Base-by-base conservation (phyloP, 1,140 invertebrate species). In the Acromyrmex heyeri region DNA sequence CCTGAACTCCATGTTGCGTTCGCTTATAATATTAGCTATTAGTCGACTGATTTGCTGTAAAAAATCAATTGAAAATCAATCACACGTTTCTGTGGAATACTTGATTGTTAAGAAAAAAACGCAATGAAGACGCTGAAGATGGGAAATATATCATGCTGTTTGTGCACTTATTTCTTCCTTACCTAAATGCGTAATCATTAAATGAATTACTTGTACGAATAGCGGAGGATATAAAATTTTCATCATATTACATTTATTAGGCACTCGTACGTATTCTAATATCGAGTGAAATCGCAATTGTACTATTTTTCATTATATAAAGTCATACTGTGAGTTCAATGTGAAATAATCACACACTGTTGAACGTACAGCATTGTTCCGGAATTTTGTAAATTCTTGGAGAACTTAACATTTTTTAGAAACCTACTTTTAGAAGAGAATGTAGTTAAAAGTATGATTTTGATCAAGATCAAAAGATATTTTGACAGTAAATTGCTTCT, bases 21-120 rank as follows among this genome's bases (percentile, higher is more conserved):
- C 24, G 18, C 67, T n/a, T 21, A 48, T 82, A 75, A 83, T 61
- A 38, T 83, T 44, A 61, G 79, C 73, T n/a, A 61, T 82, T 82
- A 73, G 18, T 7, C 14, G 34, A 14, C 2, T 55, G 53, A 73
- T 53, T 24, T 44, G 10, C n/a, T 27, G 57, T 16, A 55, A 75
- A 72, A 73, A 73, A 83, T 83, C 55, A 5, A 14, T 59, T 12
- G 67, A 82, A 14, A 50, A 24, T 59, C 79, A 62, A 48, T 75
- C 55, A 16, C 16, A 48, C 21, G 34, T 82, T 59, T 72, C 67
- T n/a, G 24, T 12, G 79, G 57, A 21, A 61, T 48, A 73, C 18
- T 4, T 24, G 24, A 82, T 79, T 14, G 27, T 44, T 59, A 34
- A 59, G 34, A n/a, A 2, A 55, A 44, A 59, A 82, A 70, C 10